phyloP scores from a whole-genome alignment of 2,113 vertebrate genomes.

The Mionectes macconnelli region DNA sequence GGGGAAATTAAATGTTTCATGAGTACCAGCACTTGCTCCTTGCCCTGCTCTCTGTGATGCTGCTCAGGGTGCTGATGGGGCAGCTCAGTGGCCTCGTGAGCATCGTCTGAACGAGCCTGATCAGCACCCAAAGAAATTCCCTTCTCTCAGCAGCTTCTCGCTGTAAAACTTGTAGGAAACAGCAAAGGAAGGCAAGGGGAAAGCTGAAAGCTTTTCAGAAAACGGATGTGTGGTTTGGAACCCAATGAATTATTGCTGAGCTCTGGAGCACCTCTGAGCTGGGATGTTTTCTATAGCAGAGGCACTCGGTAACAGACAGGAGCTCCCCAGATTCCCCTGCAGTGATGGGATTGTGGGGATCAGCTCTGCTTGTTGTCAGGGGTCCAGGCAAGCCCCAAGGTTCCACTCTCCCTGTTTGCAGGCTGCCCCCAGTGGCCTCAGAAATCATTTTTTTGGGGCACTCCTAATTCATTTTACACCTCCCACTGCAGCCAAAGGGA shows the following conservation, averaged over 20 bases:
- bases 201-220: background rate
- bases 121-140: background rate
- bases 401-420: background rate
- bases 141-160: background rate
- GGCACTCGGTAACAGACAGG: background rate
- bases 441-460: background rate
- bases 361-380: background rate
- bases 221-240: background rate
- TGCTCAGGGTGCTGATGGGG: background rate
- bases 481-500: background rate
- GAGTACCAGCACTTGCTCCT: background rate
- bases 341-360: background rate
- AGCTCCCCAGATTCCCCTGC: background rate
- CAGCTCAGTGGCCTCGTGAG: background rate
- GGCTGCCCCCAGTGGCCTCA: background rate
- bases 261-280: background rate
- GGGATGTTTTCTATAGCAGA: background rate
- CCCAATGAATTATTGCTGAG: background rate
- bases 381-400: background rate
- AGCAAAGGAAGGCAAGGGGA: background rate
- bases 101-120: background rate
- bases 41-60: background rate
- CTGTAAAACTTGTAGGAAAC: background rate
- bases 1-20: fast-evolving
- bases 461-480: background rate